Base-by-base conservation (phyloP, 2,797 vertebrate genomes). In the Leptoclinus maculatus region DNA sequence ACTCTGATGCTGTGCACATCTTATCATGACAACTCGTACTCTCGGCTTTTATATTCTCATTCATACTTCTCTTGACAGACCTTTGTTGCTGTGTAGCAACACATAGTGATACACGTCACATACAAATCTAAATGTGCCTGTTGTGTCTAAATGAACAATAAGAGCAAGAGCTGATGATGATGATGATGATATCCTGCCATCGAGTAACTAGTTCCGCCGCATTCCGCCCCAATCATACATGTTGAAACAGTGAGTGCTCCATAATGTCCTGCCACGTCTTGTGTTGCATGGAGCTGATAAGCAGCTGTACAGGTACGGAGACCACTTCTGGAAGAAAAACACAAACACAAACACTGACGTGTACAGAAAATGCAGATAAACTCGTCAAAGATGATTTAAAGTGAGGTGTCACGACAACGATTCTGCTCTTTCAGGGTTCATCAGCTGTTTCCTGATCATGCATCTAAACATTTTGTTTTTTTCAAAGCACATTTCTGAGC, bases 221-320 rank as follows among this genome's bases (percentile, higher is more conserved):
- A 86, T 92, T 88, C 78, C 79, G 36, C 12, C 27, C 14, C 3
- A 2, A 3, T 59, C 27, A 11, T 11, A 9, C 17, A 2, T 21
- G 39, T 67, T 21, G 56, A 71, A 56, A 57, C 82, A 14, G 29
- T 41, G 4, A 9, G 62, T 12, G 54, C 12, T 78, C 27, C 57
- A 25, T 63, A 49, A 51, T 2, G 14, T 41, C 0, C 12, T 19
- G 9, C 53, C 16, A n/a, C 8, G 21, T 77, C 25, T 17, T 60
- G 58, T 68, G 64, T 13, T 39, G 23, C 34, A 34, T 23, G 41
- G 12, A 54, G 71, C 71, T 58, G 69, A 60, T 63, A 64, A 3
- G 34, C 1, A 8, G 4, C 66, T n/a, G 25, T n/a, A 12, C 65
- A 56, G n/a, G 21, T 57, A 49, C 68, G 36, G 51, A 19, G 27